Percentiles rank a stretch among this genome's conserved stretches.
These are phyloP conservation scores for Betta splendens DNA, from an alignment of 2,797 vertebrate genomes.

Conservation along the genomic window DNA sequence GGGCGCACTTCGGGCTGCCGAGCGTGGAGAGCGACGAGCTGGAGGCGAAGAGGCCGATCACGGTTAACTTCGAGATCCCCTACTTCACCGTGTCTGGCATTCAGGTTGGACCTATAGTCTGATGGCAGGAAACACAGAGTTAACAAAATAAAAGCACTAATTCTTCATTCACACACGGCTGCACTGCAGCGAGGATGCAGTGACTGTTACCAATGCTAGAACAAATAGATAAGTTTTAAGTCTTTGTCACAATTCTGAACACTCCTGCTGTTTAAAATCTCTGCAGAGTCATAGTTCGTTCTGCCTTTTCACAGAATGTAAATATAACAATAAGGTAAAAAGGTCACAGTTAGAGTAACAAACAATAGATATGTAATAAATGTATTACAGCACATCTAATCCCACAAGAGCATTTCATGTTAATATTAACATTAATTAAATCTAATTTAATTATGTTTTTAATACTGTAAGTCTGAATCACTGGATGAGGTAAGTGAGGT, in stretches of 20 bases:
- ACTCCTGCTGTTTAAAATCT: constrained; percentile 9
- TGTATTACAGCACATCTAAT: too few species aligned
- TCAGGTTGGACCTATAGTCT: constrained; percentile 71
- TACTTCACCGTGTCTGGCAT: constrained; percentile 88
- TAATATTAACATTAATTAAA: too few species aligned
- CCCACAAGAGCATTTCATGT: too few species aligned
- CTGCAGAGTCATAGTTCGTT: neutral
- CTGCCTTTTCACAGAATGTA: too few species aligned
- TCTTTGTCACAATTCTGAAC: constrained; percentile 5
- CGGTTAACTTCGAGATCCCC: constrained; percentile 86
- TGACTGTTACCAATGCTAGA: neutral
- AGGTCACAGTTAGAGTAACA: too few species aligned
- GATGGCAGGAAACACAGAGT: neutral
- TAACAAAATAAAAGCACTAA: neutral
- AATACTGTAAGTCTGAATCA: too few species aligned
- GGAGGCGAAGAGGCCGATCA: constrained; percentile 83
- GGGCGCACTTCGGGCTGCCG: constrained; percentile 84
- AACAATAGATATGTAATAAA: too few species aligned
- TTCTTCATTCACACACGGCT: constrained; percentile 15
- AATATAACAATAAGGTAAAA: too few species aligned
- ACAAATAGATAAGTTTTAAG: constrained; percentile 22
- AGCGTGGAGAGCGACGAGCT: constrained; percentile 82
- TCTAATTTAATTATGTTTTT: too few species aligned
- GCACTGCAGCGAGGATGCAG: constrained; percentile 1
- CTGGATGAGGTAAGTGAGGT: constrained; percentile 8